These are phyloP conservation scores for Heliconius erato DNA, from an alignment of 2,888 invertebrate species.

Conservation along the genomic window DNA sequence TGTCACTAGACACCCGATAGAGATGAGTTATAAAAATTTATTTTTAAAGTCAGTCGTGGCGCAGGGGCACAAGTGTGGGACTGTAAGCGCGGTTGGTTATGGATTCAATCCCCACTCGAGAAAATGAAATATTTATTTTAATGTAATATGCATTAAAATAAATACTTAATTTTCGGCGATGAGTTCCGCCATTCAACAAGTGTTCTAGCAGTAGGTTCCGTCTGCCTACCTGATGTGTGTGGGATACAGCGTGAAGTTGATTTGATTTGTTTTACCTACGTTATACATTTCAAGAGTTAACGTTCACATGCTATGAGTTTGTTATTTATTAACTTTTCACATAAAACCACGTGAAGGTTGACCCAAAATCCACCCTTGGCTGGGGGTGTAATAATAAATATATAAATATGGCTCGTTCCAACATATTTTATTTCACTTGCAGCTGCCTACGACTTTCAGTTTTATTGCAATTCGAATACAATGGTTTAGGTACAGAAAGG, in stretches of 20 bases:
- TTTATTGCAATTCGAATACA: slow-evolving; percentile 15
- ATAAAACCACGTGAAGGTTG: slow-evolving; percentile 16
- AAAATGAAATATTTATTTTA: no score
- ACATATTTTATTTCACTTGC: slow-evolving; percentile 24
- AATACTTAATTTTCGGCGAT: no score
- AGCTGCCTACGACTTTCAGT: slow-evolving; percentile 9
- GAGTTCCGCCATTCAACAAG: no score
- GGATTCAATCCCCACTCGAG: no score
- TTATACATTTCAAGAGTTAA: background rate
- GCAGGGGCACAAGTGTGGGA: no score
- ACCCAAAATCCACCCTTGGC: slow-evolving; percentile 3
- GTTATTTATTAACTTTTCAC: slow-evolving; percentile 29
- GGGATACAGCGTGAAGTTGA: no score
- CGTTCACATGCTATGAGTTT: background rate
- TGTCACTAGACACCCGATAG: no score
- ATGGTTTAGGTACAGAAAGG: slow-evolving; percentile 3
- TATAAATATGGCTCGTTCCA: slow-evolving; percentile 16
- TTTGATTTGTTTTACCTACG: background rate
- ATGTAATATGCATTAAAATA: no score
- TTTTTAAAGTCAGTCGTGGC: background rate
- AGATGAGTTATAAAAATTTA: no score
- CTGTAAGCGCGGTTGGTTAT: no score
- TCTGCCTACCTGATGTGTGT: no score
- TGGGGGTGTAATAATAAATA: slow-evolving; percentile 14
- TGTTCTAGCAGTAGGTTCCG: no score